Evolutionary conservation across 2,888 invertebrate species (phyloP), one percentile per base, ranked within the genome.

Genomic region (Phortica okadai): DNA sequence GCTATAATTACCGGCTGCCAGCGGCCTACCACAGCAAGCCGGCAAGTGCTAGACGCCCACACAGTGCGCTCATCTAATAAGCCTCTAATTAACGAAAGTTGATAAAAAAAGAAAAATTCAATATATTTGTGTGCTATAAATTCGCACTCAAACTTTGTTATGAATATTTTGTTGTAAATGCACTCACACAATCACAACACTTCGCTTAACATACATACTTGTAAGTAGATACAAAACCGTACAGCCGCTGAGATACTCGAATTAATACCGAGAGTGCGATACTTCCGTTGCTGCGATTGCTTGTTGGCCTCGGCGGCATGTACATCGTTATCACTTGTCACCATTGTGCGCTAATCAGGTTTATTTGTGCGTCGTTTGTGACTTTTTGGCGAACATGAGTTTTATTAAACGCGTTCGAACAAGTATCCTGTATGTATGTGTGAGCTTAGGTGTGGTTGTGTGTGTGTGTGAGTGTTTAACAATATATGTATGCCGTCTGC

Each of bases 341-440:
- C n/a, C 45, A 82, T 81, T 74, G 81, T 41, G 66, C 74, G 81
- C 85, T 88, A 88, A 86, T 86, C 88, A 88, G 83, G 84, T 83
- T 81, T 83, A 86, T 85, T 86, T 85, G 86, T 85, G 82, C 74
- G 56, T n/a, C 44, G 54, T 79, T 80, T 77, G 76, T 82, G 85
- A 83, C 82, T 89, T 85, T 84, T 85, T 82, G 84, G 84, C 83
- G 82, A 84, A 84, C 85, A 83, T 78, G 88, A 80, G 77, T 83
- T 84, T 86, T 80, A 84, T 84, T 80, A 75, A 83, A 82, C 80
- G 81, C 84, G 84, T 11, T 45, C 4, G 33, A 62, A 25, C 25
- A 41, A 10, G 44, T 14, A 8, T 73, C 41, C n/a, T 41, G 14
- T 4, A 2, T 56, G 58, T 73, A 56, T 76, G 54, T 25, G 72